Evolutionary conservation across 2,888 invertebrate genomes (phyloP).

Genomic region (Perdita meconis): DNA sequence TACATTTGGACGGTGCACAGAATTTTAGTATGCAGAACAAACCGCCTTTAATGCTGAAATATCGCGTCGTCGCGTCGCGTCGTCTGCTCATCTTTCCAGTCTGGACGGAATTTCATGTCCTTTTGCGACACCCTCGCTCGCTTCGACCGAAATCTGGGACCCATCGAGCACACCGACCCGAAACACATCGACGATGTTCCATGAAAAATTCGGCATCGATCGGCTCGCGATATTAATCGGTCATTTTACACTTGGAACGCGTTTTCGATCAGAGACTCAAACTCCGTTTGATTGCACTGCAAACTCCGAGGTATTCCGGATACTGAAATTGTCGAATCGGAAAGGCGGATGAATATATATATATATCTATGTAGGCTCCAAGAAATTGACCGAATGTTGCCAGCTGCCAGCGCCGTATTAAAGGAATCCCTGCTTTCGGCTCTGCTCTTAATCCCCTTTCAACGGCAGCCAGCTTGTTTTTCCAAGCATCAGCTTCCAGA

Average conservation of each 20-base stretch:
- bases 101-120: constrained; percentile 49
- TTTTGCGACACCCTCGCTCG: constrained; percentile 32
- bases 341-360: constrained; percentile 10
- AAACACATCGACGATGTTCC: constrained; percentile 14
- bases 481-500: constrained; percentile 61
- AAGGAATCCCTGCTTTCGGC: constrained; percentile 26
- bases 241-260: no score
- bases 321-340: neutral
- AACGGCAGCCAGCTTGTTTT: constrained; percentile 66
- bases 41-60: constrained; percentile 73
- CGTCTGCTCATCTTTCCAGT: constrained; percentile 49
- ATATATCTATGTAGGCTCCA: neutral
- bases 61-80: constrained; percentile 63
- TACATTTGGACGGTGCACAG: constrained; percentile 63
- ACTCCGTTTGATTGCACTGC: no score
- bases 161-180: constrained; percentile 14
- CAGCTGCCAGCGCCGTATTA: constrained; percentile 24
- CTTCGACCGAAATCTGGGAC: constrained; percentile 42
- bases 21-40: constrained; percentile 73
- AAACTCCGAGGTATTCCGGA: neutral
- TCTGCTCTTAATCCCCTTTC: constrained; percentile 65
- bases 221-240: no score
- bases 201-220: neutral
- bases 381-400: constrained; percentile 33
- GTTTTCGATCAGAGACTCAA: no score